Evolutionary conservation across 1,140 invertebrate genomes (phyloP).

Genomic region (Bursaphelenchus mucronatus): DNA sequence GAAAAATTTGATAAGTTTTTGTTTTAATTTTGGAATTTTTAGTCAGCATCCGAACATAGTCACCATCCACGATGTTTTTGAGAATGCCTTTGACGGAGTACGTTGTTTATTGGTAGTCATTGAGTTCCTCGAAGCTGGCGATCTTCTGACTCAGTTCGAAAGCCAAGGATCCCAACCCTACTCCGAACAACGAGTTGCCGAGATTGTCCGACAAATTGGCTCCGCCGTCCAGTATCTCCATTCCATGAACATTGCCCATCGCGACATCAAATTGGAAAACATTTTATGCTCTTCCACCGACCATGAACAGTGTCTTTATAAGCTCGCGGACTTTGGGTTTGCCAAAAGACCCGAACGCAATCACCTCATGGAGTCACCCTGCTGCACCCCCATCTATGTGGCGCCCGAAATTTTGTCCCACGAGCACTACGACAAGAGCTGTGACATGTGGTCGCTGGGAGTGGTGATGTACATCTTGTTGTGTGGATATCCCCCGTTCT

Average conservation of each 20-base stretch:
- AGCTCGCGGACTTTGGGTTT: constrained; percentile 98
- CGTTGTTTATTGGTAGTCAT: constrained; percentile 90
- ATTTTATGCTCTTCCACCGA: constrained; percentile 71
- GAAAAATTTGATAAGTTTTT: no score
- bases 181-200: constrained; percentile 69
- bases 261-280: constrained; percentile 80
- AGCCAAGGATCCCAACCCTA: constrained; percentile 52
- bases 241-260: constrained; percentile 88
- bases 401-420: constrained; percentile 72
- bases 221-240: constrained; percentile 90
- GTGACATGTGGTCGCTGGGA: constrained; percentile 95
- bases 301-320: constrained; percentile 71
- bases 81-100: constrained; percentile 82
- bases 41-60: constrained; percentile 86
- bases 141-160: constrained; percentile 72
- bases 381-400: constrained; percentile 97
- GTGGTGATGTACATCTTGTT: constrained; percentile 98
- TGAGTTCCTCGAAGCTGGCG: constrained; percentile 97
- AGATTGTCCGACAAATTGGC: constrained; percentile 92
- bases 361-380: constrained; percentile 85
- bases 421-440: constrained; percentile 82
- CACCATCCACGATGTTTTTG: constrained; percentile 87
- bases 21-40: constrained; percentile 19
- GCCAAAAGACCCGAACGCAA: constrained; percentile 81
- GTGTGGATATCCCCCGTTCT: constrained; percentile 95